A percentile compares a stretch with the other conserved stretches of the same genome.
These are phyloP conservation scores for Chrysaora quinquecirrha DNA, from an alignment of 30 jellyfish, hydroid and myxozoan genomes.

Conservation along the genomic window DNA sequence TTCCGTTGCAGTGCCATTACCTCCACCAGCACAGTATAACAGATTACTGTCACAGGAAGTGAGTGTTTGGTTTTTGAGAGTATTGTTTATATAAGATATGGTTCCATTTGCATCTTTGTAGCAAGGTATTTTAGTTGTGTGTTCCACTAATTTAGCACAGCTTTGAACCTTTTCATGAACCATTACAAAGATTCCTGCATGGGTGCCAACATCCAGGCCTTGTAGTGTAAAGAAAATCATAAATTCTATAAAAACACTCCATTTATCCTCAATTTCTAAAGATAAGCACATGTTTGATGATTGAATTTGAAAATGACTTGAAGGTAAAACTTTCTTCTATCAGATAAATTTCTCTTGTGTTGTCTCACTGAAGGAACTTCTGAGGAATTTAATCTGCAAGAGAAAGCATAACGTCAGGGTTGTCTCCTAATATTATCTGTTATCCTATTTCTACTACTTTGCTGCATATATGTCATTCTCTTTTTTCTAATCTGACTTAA, in stretches of 20 bases:
- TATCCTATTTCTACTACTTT: no score
- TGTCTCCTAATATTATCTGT: no score
- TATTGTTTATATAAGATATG: constrained; percentile 8
- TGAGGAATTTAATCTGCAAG: no score
- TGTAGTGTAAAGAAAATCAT: constrained; percentile 74
- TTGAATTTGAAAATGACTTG: no score
- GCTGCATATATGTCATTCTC: no score
- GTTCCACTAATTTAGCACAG: constrained; percentile 37
- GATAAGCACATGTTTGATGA: constrained; percentile 78
- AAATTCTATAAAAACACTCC: constrained; percentile 82
- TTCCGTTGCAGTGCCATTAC: constrained; percentile 58
- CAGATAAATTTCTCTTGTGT: no score
- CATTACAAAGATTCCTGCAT: constrained; percentile 80
- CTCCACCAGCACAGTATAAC: constrained; percentile 72
- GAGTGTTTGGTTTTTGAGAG: constrained; percentile 40
- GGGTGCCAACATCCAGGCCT: constrained; percentile 86
- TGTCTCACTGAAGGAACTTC: no score
- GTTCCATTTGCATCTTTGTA: constrained; percentile 62
- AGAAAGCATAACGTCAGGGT: no score
- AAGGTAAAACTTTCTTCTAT: no score
- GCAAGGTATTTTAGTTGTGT: constrained; percentile 39
- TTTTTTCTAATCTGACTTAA: no score
- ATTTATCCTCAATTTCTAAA: constrained; percentile 81
- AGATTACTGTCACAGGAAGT: constrained; percentile 23
- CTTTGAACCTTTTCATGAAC: constrained; percentile 41